Evolutionary conservation across 2,113 vertebrate genomes (phyloP).

Genomic region (Casuarius casuarius): DNA sequence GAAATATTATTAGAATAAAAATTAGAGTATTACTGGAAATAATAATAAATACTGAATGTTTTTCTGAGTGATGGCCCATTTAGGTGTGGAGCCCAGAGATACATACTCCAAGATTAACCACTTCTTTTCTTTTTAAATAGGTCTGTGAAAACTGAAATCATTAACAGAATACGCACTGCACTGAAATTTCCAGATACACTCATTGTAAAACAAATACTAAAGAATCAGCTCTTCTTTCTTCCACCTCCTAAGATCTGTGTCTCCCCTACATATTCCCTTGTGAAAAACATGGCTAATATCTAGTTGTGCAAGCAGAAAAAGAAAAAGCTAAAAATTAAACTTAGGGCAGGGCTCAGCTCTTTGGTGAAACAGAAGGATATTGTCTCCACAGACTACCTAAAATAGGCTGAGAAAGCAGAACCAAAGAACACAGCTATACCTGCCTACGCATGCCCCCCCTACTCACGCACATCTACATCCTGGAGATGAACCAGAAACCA

Average conservation of each 20-base stretch:
- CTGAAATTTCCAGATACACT: neutral
- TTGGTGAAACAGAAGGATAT: neutral
- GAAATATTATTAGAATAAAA: neutral
- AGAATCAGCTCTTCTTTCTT: neutral
- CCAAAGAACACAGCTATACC: neutral
- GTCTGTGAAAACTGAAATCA: conserved; percentile 1
- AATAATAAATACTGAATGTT: conserved; percentile 40
- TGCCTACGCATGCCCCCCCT: rapidly evolving
- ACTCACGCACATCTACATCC: neutral
- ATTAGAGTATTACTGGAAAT: neutral
- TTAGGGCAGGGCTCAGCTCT: neutral
- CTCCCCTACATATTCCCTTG: neutral
- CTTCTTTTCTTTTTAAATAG: conserved; percentile 49
- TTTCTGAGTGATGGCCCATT: conserved; percentile 21
- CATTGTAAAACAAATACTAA: neutral
- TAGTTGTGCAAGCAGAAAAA: neutral
- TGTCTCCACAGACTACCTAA: neutral
- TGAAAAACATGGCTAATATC: neutral
- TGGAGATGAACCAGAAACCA: neutral
- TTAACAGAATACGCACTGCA: conserved; percentile 6
- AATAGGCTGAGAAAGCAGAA: neutral
- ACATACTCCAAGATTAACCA: conserved; percentile 24
- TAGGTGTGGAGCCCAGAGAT: conserved; percentile 29
- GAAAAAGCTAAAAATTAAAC: neutral
- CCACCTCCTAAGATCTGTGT: neutral